A percentile compares a stretch with the other conserved stretches of the same genome.
Evolutionary conservation across 1,140 invertebrate genomes (phyloP).

Genomic region (Drosophila trapezifrons): DNA sequence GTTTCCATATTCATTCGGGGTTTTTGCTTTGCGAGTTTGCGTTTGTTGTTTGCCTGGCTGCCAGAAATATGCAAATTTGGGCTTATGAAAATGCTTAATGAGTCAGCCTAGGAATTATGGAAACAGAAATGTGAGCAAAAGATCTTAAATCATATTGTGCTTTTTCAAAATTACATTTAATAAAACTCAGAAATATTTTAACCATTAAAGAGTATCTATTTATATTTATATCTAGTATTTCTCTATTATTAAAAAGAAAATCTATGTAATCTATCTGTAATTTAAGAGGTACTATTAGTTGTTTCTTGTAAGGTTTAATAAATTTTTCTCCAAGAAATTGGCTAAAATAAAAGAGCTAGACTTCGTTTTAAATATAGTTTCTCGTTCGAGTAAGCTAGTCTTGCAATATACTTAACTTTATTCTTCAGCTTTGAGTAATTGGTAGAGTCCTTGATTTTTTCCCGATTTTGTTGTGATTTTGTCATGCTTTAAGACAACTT

Average conservation of each 20-base stretch:
- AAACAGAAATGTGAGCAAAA: background rate
- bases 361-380: no score
- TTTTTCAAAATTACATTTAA: background rate
- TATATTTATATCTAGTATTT: no score
- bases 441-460: conserved; percentile 1
- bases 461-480: conserved; percentile 8
- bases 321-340: background rate
- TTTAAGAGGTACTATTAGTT: no score
- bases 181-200: no score
- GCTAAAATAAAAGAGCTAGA: background rate
- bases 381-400: background rate
- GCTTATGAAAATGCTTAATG: conserved; percentile 53
- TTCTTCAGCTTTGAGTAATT: no score
- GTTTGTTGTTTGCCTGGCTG: conserved; percentile 45
- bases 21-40: conserved; percentile 19
- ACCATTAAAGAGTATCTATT: no score
- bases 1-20: conserved; percentile 30
- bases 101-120: conserved; percentile 30
- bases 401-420: background rate
- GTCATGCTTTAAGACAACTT: conserved; percentile 14
- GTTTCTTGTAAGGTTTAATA: background rate
- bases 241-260: no score
- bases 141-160: background rate
- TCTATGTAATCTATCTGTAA: no score
- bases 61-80: conserved; percentile 67